phyloP scores from a whole-genome alignment of 2,113 vertebrate genomes.

The Eolophus roseicapilla region DNA sequence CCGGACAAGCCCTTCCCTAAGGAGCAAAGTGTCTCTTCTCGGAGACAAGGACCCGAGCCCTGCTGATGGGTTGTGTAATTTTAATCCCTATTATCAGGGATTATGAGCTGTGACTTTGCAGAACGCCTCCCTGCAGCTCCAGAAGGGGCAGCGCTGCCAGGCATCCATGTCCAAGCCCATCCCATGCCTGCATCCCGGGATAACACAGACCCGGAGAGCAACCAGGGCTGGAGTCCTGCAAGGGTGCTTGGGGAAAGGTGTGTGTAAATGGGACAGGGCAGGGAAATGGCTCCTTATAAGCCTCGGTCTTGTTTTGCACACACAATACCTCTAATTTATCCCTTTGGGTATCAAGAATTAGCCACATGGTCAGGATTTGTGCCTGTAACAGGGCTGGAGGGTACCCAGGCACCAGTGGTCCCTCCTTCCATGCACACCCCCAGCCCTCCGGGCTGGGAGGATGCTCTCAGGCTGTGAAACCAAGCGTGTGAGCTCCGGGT shows the following conservation, averaged over 20 bases:
- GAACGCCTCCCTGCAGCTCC: background rate
- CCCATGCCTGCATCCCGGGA: background rate
- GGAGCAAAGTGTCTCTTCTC: background rate
- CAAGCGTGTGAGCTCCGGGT: background rate
- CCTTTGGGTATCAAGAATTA: background rate
- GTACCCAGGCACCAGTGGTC: background rate
- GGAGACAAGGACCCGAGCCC: background rate
- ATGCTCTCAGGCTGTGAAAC: background rate
- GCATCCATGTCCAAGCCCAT: background rate
- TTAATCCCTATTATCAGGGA: conserved; percentile 51
- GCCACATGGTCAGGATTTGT: fast-evolving
- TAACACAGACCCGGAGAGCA: background rate
- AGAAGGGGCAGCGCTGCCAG: background rate
- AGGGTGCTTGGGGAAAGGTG: fast-evolving
- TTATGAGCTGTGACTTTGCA: conserved; percentile 60
- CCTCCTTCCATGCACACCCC: background rate
- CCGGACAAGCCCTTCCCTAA: background rate
- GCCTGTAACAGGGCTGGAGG: background rate
- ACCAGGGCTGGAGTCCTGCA: fast-evolving
- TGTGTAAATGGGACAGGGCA: background rate
- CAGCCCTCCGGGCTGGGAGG: background rate
- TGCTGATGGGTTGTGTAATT: conserved; percentile 3
- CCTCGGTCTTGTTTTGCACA: background rate
- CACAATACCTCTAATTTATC: background rate
- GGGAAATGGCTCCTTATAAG: background rate